Evolutionary conservation across 2,113 vertebrate species (phyloP).

Genomic region (Sylvia atricapilla): DNA sequence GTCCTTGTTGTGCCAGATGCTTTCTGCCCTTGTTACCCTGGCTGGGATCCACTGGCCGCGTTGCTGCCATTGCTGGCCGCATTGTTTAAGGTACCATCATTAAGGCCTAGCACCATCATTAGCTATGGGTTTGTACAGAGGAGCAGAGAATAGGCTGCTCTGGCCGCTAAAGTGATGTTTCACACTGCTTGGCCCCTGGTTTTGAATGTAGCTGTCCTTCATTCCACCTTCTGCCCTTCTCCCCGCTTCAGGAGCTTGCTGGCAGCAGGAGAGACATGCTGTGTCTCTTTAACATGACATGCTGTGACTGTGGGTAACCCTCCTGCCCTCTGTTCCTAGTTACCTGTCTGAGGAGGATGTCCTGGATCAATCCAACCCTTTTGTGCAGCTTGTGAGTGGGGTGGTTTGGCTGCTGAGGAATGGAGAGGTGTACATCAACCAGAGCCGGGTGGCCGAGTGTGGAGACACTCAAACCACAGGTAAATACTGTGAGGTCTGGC

Average conservation of each 20-base stretch:
- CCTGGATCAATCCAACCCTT: conserved; percentile 82
- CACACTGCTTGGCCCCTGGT: not conserved
- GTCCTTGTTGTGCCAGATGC: not conserved
- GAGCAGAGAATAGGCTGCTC: not conserved
- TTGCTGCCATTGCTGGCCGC: not conserved
- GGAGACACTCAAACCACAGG: conserved; percentile 84
- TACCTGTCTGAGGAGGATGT: conserved; percentile 92
- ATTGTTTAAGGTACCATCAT: not conserved
- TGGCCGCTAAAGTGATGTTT: not conserved
- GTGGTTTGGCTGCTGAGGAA: conserved; percentile 92
- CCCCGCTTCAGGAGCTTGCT: not conserved
- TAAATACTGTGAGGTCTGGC: not conserved
- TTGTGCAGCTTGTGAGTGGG: conserved; percentile 90
- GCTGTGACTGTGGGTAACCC: not conserved
- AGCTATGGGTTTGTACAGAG: not conserved
- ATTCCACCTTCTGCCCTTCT: not conserved
- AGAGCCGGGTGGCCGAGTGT: conserved; percentile 84
- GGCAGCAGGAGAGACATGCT: not conserved
- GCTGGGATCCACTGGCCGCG: fast-evolving
- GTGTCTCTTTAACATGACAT: fast-evolving
- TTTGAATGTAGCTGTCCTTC: not conserved
- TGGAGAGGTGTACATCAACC: conserved; percentile 81
- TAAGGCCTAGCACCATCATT: not conserved
- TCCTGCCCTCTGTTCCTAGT: conserved; percentile 66
- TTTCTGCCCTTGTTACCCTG: not conserved